These are phyloP conservation scores for Babyrousa celebensis DNA, from an alignment of 2,797 vertebrate genomes.

Conservation along the genomic window DNA sequence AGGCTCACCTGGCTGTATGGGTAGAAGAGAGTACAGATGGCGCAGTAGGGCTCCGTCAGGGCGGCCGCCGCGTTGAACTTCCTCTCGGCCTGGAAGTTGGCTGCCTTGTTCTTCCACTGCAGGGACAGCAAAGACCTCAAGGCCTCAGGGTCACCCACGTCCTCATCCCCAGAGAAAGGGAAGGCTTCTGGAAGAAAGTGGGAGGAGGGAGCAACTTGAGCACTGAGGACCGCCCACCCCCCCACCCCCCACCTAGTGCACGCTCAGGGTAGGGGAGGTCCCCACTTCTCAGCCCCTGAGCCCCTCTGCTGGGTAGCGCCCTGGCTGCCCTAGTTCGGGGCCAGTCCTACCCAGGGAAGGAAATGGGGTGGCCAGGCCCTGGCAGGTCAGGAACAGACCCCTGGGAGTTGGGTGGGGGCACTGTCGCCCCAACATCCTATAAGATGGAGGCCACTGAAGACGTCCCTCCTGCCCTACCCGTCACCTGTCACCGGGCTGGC, in stretches of 20 bases:
- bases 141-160: slow-evolving; percentile 91
- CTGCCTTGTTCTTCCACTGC: slow-evolving; percentile 95
- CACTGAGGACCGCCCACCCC: neutral
- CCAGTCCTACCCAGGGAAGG: neutral
- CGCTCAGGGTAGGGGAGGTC: neutral
- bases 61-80: slow-evolving; percentile 96
- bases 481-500: accelerated
- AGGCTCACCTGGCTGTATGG: slow-evolving; percentile 95
- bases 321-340: neutral
- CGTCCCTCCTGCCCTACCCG: accelerated
- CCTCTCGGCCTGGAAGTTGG: slow-evolving; percentile 96
- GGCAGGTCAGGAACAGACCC: too few species aligned
- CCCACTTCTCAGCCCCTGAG: neutral
- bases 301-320: neutral
- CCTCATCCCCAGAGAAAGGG: slow-evolving; percentile 93
- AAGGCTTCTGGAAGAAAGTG: slow-evolving; percentile 91
- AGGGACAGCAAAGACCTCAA: slow-evolving; percentile 94
- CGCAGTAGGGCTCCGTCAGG: slow-evolving; percentile 95
- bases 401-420: accelerated
- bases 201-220: neutral
- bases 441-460: neutral
- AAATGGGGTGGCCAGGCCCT: neutral
- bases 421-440: neutral
- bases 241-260: neutral
- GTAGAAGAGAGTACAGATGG: slow-evolving; percentile 97